Percentiles rank a stretch among this genome's conserved stretches.
These are phyloP conservation scores for Ariopsis seemanni DNA, from an alignment of 2,113 vertebrate species.

Conservation along the genomic window DNA sequence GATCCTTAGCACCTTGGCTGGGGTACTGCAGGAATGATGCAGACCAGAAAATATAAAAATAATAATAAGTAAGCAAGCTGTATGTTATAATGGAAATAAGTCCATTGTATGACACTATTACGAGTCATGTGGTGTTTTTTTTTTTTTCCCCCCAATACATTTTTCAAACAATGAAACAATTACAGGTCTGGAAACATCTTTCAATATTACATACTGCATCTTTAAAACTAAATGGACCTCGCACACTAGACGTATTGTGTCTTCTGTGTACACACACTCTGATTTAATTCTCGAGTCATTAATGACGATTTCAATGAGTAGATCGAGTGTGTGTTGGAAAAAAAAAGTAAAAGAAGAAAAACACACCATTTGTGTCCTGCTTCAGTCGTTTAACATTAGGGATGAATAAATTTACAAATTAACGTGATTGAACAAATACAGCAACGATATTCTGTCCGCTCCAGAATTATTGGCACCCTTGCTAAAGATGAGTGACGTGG, in stretches of 20 bases:
- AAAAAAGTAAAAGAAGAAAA: not conserved
- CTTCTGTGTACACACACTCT: not conserved
- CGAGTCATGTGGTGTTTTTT: too few relatives aligned
- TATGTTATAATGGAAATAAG: not conserved
- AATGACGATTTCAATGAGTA: not conserved
- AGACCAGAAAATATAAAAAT: not conserved
- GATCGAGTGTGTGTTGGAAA: not conserved
- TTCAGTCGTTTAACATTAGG: not conserved
- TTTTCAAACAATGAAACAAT: not conserved
- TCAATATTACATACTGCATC: not conserved
- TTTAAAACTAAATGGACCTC: not conserved
- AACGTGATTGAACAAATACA: not conserved
- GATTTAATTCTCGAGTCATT: not conserved
- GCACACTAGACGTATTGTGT: not conserved
- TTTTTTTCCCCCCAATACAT: not conserved
- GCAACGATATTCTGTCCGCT: not conserved
- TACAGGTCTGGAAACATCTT: not conserved
- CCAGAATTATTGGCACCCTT: not conserved
- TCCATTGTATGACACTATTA: too few relatives aligned
- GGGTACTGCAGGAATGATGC: not conserved
- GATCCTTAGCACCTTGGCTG: not conserved
- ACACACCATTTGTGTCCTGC: not conserved
- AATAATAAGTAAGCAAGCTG: not conserved
- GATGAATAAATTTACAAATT: too few relatives aligned
- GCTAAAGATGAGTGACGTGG: not conserved